These are phyloP conservation scores for Tarsius wallacei DNA, from an alignment of 2,797 vertebrate genomes.

Conservation along the genomic window DNA sequence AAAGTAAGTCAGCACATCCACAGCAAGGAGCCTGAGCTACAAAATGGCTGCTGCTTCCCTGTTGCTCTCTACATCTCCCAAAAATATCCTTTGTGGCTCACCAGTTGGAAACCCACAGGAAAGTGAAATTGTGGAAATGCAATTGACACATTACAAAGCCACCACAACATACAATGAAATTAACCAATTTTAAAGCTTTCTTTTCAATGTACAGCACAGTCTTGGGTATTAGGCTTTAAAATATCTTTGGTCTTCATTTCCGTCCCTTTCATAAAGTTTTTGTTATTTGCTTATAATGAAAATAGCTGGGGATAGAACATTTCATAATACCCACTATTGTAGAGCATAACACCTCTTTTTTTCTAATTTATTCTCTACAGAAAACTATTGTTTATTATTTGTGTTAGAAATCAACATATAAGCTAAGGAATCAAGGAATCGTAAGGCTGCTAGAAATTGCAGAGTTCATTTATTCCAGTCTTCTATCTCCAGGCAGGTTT, in stretches of 20 bases:
- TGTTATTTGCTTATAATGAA: slow-evolving; percentile 26
- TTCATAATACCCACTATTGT: not conserved
- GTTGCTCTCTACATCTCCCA: not conserved
- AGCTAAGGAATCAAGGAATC: not conserved
- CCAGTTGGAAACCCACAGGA: not conserved
- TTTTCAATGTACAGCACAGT: not conserved
- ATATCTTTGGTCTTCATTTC: not conserved
- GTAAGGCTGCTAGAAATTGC: not conserved
- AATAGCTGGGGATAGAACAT: not conserved
- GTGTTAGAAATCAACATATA: not conserved
- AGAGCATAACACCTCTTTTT: not conserved
- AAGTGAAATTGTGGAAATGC: not conserved
- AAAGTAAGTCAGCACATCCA: not conserved
- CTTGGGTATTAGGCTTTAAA: not conserved
- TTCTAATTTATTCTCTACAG: not conserved
- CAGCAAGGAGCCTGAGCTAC: not conserved
- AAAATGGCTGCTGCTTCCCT: not conserved
- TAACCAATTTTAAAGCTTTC: slow-evolving; percentile 17
- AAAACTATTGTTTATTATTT: slow-evolving; percentile 8
- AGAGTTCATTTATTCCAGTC: not conserved
- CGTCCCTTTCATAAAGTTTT: not conserved
- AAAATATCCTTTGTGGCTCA: not conserved
- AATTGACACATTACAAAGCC: not conserved
- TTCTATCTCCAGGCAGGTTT: not conserved
- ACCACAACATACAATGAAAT: not conserved